Evolutionary conservation across 2,797 vertebrate species (phyloP).

Genomic region (Merluccius polli): DNA sequence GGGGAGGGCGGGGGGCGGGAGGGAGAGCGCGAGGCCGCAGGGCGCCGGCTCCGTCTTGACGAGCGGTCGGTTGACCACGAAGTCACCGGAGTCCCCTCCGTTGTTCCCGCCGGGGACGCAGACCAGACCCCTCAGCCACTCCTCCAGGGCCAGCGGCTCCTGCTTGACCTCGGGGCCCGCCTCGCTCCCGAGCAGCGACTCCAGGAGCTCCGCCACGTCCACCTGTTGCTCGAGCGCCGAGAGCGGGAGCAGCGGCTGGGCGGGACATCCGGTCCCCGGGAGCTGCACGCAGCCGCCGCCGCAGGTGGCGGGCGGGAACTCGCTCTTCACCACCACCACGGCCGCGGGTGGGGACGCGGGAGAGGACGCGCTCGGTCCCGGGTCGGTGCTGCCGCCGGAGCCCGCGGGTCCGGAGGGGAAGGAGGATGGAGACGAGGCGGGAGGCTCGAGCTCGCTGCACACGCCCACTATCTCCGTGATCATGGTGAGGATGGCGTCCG

Average conservation of each 20-base stretch:
- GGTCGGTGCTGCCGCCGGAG: constrained; percentile 50
- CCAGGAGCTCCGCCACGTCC: constrained; percentile 67
- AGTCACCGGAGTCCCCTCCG: constrained; percentile 41
- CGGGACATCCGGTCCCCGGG: constrained; percentile 51
- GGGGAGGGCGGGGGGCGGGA: constrained; percentile 27
- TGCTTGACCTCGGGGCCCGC: constrained; percentile 64
- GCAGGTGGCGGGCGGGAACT: constrained; percentile 69
- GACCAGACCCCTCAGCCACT: constrained; percentile 51
- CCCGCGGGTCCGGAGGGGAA: constrained; percentile 37
- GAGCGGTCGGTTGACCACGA: constrained; percentile 50
- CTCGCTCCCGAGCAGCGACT: constrained; percentile 61
- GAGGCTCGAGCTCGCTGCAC: constrained; percentile 76
- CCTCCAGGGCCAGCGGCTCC: constrained; percentile 63
- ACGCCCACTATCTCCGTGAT: constrained; percentile 93
- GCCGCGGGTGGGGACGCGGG: constrained; percentile 16
- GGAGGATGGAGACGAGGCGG: constrained; percentile 10
- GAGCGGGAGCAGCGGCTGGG: constrained; percentile 33
- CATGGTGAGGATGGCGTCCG: constrained; percentile 89
- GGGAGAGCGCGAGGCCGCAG: constrained; percentile 30
- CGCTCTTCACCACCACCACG: constrained; percentile 74
- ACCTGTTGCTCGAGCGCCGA: constrained; percentile 55
- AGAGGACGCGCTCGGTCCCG: constrained; percentile 26
- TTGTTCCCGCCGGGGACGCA: constrained; percentile 20
- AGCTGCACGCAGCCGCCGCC: constrained; percentile 60
- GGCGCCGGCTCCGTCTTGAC: constrained; percentile 46